Evolutionary conservation across 2,888 invertebrate species (phyloP).

Genomic region (Mechanitis messenoides): DNA sequence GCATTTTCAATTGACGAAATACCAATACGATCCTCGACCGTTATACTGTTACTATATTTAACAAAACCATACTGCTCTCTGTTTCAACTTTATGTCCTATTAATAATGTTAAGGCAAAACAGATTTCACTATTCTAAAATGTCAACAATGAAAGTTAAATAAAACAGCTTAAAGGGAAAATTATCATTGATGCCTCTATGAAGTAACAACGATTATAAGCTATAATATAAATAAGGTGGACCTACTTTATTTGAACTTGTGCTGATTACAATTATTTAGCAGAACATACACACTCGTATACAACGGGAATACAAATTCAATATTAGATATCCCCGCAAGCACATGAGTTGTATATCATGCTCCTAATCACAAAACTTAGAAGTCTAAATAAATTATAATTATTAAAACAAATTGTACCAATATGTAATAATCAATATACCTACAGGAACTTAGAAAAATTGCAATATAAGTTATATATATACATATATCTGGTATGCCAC

Average conservation of each 20-base stretch:
- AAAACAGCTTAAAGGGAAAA: slow-evolving; percentile 67
- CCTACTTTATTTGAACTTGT: slow-evolving; percentile 75
- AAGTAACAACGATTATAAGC: slow-evolving; percentile 57
- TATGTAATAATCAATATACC: slow-evolving; percentile 74
- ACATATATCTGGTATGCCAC: slow-evolving; percentile 62
- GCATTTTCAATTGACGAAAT: slow-evolving; percentile 68
- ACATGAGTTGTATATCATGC: slow-evolving; percentile 42
- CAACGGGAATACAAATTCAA: slow-evolving; percentile 23
- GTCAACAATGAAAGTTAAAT: slow-evolving; percentile 75
- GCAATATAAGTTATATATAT: slow-evolving; percentile 76
- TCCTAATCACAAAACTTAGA: slow-evolving; percentile 51
- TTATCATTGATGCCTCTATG: slow-evolving; percentile 47
- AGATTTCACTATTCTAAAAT: slow-evolving; percentile 73
- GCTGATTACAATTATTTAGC: slow-evolving; percentile 62
- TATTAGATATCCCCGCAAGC: slow-evolving; percentile 22
- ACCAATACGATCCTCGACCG: slow-evolving; percentile 59
- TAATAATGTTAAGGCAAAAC: slow-evolving; percentile 74
- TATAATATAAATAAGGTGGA: slow-evolving; percentile 70
- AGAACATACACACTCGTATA: slow-evolving; percentile 44
- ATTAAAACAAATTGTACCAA: slow-evolving; percentile 74
- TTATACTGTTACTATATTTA: slow-evolving; percentile 62
- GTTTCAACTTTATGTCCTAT: slow-evolving; percentile 68
- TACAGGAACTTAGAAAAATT: slow-evolving; percentile 77
- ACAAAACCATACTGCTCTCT: slow-evolving; percentile 70
- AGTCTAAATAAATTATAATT: slow-evolving; percentile 70